Conservation (phyloP, 2,888 invertebrate species). For the Tachina fera region DNA sequence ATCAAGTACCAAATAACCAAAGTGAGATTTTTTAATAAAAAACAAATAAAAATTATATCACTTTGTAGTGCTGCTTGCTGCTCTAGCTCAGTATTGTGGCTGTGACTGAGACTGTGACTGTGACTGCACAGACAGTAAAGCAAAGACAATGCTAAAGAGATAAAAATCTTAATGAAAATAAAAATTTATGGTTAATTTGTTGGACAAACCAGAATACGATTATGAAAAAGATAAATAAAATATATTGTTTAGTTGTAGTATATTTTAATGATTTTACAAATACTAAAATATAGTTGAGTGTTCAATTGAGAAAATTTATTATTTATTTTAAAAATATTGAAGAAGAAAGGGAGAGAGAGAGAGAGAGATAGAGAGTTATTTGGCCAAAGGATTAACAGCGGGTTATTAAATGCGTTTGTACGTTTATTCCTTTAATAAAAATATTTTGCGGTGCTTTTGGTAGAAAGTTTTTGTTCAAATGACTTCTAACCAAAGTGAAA, state of each 20-base stretch:
- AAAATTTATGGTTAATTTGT: constrained; percentile 69
- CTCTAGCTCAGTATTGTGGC: constrained; percentile 21
- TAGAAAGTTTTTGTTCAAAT: constrained; percentile 42
- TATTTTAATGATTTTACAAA: background rate
- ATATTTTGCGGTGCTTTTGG: constrained; percentile 50
- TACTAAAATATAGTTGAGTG: constrained; percentile 11
- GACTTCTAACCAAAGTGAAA: too few relatives aligned
- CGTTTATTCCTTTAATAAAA: background rate
- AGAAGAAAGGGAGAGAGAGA: constrained; percentile 15
- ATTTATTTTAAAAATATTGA: constrained; percentile 55
- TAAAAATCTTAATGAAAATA: constrained; percentile 68
- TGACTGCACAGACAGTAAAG: background rate
- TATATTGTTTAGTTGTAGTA: constrained; percentile 14
- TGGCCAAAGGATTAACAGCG: constrained; percentile 60
- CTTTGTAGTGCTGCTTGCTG: constrained; percentile 9
- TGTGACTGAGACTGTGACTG: background rate
- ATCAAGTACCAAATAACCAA: constrained; percentile 36
- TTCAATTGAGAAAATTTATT: constrained; percentile 60
- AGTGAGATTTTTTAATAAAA: constrained; percentile 66
- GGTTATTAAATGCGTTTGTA: constrained; percentile 50
- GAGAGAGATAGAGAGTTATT: constrained; percentile 23
- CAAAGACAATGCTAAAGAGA: constrained; percentile 48
- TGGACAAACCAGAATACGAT: constrained; percentile 40
- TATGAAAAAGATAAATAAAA: constrained; percentile 60
- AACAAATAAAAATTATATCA: constrained; percentile 71